Conservation (phyloP, 2,113 vertebrate species). For the Ploceus nigricollis region DNA sequence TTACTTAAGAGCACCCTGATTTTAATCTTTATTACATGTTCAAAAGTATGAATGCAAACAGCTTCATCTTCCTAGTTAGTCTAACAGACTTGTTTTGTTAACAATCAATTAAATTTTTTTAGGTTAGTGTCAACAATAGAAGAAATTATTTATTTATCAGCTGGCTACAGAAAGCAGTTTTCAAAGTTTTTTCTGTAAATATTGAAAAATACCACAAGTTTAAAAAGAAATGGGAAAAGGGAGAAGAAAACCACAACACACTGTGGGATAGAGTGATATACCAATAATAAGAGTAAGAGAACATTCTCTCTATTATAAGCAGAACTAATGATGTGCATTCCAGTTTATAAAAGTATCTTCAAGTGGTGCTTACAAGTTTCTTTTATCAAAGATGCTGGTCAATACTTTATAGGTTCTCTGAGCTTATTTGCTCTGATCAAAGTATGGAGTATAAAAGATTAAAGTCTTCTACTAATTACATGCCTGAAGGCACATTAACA, state of each 20-base stretch:
- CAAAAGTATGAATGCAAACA: not conserved
- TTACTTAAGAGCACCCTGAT: not conserved
- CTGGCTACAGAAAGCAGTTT: not conserved
- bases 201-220: not conserved
- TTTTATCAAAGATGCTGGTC: constrained; percentile 75
- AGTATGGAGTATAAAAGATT: constrained; percentile 81
- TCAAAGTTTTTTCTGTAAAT: not conserved
- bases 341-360: constrained; percentile 56
- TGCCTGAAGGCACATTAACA: constrained; percentile 85
- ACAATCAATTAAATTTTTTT: not conserved
- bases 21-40: not conserved
- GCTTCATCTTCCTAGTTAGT: not conserved
- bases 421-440: constrained; percentile 79
- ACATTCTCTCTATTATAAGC: constrained; percentile 18
- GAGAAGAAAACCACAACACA: not conserved
- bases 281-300: not conserved
- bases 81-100: not conserved
- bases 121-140: not conserved
- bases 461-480: constrained; percentile 82
- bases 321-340: constrained; percentile 54
- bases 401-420: constrained; percentile 74
- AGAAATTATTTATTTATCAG: not conserved
- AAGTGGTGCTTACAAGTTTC: constrained; percentile 60
- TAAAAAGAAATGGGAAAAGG: not conserved
- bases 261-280: not conserved